Conservation (phyloP, 2,113 vertebrate species). For the Cricetomys ansorgei region DNA sequence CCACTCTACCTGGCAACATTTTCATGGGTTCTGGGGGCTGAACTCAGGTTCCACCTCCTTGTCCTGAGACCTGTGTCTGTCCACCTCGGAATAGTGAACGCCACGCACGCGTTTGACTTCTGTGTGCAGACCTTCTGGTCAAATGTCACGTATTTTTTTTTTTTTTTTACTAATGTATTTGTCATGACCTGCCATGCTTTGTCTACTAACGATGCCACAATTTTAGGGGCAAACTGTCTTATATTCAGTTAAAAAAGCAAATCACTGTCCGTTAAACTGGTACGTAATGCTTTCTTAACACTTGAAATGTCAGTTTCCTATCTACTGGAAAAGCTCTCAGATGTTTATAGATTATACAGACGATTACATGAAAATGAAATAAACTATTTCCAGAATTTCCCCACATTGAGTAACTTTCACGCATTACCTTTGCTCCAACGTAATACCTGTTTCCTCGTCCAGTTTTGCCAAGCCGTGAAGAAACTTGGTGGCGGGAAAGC, state of each 20-base stretch:
- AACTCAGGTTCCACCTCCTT: not conserved
- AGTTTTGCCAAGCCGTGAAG: not conserved
- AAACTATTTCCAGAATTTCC: not conserved
- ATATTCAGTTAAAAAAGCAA: not conserved
- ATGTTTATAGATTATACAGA: not conserved
- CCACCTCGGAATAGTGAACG: not conserved
- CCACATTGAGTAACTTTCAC: not conserved
- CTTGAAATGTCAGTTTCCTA: conserved; percentile 49
- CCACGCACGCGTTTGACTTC: not conserved
- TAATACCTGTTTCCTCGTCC: not conserved
- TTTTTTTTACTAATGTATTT: too few relatives aligned
- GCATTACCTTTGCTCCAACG: not conserved
- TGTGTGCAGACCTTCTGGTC: not conserved
- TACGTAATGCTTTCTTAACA: not conserved
- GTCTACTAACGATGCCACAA: not conserved
- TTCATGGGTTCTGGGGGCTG: not conserved
- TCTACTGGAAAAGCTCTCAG: conserved; percentile 25
- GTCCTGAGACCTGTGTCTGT: conserved; percentile 7
- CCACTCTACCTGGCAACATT: not conserved
- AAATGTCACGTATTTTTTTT: not conserved
- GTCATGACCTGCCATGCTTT: not conserved
- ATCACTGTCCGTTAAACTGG: not conserved
- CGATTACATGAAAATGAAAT: conserved; percentile 16
- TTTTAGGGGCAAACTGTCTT: conserved; percentile 24
- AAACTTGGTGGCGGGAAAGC: not conserved